Evolutionary conservation across 2,888 invertebrate species (phyloP), one percentile per base, ranked within the genome.

Genomic region (Erpobdella octoculata): DNA sequence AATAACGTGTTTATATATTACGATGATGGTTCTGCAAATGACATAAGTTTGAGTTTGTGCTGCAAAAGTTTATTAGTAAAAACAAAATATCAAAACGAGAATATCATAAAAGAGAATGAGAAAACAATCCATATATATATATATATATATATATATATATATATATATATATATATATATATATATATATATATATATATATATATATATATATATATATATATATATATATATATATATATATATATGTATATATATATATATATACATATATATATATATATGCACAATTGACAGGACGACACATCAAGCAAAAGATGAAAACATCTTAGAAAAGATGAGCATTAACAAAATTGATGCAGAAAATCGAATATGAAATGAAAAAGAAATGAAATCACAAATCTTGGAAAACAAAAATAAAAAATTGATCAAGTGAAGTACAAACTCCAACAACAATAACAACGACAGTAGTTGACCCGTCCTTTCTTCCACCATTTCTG

Each of bases 241-340:
- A n/a, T n/a, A n/a, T n/a, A n/a, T n/a, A n/a, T n/a, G n/a, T n/a
- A n/a, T n/a, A n/a, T n/a, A n/a, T n/a, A n/a, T n/a, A n/a, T n/a
- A n/a, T n/a, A n/a, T n/a, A n/a, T n/a, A n/a, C n/a, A n/a, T n/a
- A n/a, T n/a, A n/a, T n/a, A n/a, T n/a, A n/a, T n/a, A n/a, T n/a
- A n/a, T 28, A 25, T 53, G 28, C 28, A 53, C 21, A 53, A 53
- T 53, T 53, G 53, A 53, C 28, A 53, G 53, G 28, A 53, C 28
- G 28, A 53, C 53, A 53, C 53, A 28, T 53, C 53, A 53, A 53
- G 53, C 53, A 53, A 53, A 46, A 53, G 53, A 53, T 9, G 53
- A 53, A 53, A 53, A 53, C 21, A 8, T 21, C 28, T 28, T 53
- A 53, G 28, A n/a, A n/a, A n/a, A 53, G 28, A 28, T 53, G 53